These are phyloP conservation scores for Onychomys arenicola DNA, from an alignment of 2,797 vertebrate genomes.

Conservation along the genomic window DNA sequence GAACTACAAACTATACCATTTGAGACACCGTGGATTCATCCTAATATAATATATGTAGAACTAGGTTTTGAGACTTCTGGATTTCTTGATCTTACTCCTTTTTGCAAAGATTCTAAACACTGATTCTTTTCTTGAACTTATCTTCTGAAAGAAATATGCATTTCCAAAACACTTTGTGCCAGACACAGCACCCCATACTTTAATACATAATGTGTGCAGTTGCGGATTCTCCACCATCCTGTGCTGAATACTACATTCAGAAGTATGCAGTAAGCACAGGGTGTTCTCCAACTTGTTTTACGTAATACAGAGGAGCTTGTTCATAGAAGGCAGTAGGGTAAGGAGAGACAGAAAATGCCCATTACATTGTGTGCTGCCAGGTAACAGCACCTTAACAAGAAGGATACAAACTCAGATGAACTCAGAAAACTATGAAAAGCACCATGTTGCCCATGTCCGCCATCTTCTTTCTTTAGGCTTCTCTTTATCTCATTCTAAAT, in stretches of 20 bases:
- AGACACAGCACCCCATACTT: background rate
- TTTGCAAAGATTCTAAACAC: background rate
- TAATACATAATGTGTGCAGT: background rate
- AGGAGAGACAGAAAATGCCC: background rate
- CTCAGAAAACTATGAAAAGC: background rate
- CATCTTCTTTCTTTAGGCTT: background rate
- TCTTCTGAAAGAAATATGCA: constrained; percentile 8
- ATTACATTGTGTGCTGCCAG: background rate
- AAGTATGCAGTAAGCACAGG: constrained; percentile 1
- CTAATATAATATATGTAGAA: background rate
- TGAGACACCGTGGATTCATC: background rate
- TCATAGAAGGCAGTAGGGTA: background rate
- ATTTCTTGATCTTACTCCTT: background rate
- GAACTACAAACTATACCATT: background rate
- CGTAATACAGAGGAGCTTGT: constrained; percentile 35
- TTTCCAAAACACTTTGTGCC: background rate
- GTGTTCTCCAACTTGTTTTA: constrained; percentile 3
- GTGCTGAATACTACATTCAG: background rate
- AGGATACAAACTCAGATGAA: background rate
- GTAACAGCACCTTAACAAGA: background rate
- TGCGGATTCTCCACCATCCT: background rate
- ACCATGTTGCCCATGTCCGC: background rate
- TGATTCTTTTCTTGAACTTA: constrained; percentile 6
- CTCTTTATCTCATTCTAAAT: background rate
- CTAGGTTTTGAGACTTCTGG: background rate